Percentiles rank a stretch among this genome's conserved stretches.
These are phyloP conservation scores for Corythaeola cristata DNA, from an alignment of 2,113 vertebrate genomes.

Conservation along the genomic window DNA sequence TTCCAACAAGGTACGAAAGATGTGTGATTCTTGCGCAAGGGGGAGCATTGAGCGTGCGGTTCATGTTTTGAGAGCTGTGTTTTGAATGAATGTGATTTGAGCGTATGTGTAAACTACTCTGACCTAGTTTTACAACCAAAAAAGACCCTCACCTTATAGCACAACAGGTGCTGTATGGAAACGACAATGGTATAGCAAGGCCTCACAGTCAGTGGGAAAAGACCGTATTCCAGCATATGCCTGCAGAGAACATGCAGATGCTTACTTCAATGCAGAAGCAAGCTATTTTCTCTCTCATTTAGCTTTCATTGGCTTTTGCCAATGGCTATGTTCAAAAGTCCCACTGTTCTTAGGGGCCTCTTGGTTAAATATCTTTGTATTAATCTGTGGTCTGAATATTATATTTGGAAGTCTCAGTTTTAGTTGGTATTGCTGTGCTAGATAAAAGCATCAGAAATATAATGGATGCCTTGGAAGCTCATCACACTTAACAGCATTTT, in stretches of 20 bases:
- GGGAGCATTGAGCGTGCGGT: neutral
- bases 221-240: neutral
- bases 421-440: rapidly evolving
- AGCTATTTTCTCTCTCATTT: neutral
- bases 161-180: neutral
- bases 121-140: neutral
- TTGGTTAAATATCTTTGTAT: neutral
- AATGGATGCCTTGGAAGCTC: neutral
- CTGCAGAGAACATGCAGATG: neutral
- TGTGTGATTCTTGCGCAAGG: rapidly evolving
- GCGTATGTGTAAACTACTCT: neutral
- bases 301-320: neutral
- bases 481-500: neutral
- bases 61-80: neutral
- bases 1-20: constrained; percentile 90
- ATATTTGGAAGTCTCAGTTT: neutral
- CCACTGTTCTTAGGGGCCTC: neutral
- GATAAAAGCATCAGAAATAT: neutral
- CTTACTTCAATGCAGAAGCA: neutral
- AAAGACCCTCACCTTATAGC: neutral
- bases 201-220: neutral
- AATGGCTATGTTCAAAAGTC: neutral
- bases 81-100: neutral
- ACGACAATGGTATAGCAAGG: neutral
- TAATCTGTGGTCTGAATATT: neutral